Conservation (phyloP, 2,113 vertebrate genomes). For the Prunella fulvescens region DNA sequence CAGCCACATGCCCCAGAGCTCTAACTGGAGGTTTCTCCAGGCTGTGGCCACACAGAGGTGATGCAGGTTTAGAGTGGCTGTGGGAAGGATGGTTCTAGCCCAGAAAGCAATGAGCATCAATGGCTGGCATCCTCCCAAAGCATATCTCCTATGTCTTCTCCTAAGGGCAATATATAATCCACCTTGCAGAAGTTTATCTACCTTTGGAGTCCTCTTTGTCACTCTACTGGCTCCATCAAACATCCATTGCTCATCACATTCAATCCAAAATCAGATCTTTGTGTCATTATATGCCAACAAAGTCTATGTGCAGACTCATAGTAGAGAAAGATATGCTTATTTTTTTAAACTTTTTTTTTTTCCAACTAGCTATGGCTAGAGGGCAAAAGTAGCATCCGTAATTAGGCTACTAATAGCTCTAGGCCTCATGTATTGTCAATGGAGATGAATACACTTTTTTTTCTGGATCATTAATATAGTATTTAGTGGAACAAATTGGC, state of each 20-base stretch:
- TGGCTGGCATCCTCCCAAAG: neutral
- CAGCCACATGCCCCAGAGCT: neutral
- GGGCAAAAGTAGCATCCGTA: neutral
- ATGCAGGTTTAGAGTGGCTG: neutral
- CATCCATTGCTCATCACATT: rapidly evolving
- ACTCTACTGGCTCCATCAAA: neutral
- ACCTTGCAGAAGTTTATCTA: neutral
- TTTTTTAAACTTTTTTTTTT: neutral
- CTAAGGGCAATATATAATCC: neutral
- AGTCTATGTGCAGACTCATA: neutral
- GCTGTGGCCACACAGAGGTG: rapidly evolving
- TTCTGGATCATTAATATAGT: neutral
- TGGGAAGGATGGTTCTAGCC: neutral
- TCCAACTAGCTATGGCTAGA: neutral
- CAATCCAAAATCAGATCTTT: neutral
- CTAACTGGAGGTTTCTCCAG: neutral
- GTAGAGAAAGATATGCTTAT: neutral
- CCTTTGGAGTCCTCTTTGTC: neutral
- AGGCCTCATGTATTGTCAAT: neutral
- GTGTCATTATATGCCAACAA: neutral
- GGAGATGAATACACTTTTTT: neutral
- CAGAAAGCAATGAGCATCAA: rapidly evolving
- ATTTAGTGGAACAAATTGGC: neutral
- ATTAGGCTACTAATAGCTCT: neutral
- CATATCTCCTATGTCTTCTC: neutral